Evolutionary conservation across 2,113 vertebrate genomes (phyloP), one percentile per base, ranked within the genome.

Genomic region (Origma solitaria): DNA sequence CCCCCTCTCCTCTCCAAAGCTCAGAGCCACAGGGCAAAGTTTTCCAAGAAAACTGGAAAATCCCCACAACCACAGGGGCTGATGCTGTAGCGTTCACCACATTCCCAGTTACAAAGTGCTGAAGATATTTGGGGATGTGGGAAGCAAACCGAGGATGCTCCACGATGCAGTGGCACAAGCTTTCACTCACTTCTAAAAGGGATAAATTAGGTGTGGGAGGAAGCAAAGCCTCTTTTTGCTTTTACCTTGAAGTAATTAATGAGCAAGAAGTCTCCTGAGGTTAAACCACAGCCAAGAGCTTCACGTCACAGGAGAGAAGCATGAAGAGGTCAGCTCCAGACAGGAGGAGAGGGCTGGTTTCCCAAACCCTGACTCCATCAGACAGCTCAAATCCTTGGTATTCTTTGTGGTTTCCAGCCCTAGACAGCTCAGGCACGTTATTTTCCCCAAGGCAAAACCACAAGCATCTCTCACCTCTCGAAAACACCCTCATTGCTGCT

Each of bases 401-500:
- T 69, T 72, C 44, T 23, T 51, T 51, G 92, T 60, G 80, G 90
- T 83, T 94, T 88, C 28, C 80, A 83, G 53, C 56, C 70, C 80
- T 6, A 44, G 51, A 58, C 11, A 85, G 69, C 56, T 90, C 75
- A 77, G 51, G 38, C 27, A 68, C 3, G 1, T 86, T 69, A 13
- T 65, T 31, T 61, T 86, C 62, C 77, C 76, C 76, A 24, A 16
- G 72, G 92, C 58, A 69, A 86, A 94, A 83, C 56, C 31, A 80
- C 24, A 83, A 91, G 49, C 31, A 50, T 69, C 64, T 60, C 87
- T 69, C 80, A 58, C 23, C 22, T 90, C 86, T 51, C 61, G 20
- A 11, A 57, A 91, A 51, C 35, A 27, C 15, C 58, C 45, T 22
- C 2, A 0, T 17, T 40, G 71, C 65, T 21, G 12, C 22, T 71